Base-by-base conservation (phyloP, 2,113 vertebrate genomes). In the Phocoena sinus region DNA sequence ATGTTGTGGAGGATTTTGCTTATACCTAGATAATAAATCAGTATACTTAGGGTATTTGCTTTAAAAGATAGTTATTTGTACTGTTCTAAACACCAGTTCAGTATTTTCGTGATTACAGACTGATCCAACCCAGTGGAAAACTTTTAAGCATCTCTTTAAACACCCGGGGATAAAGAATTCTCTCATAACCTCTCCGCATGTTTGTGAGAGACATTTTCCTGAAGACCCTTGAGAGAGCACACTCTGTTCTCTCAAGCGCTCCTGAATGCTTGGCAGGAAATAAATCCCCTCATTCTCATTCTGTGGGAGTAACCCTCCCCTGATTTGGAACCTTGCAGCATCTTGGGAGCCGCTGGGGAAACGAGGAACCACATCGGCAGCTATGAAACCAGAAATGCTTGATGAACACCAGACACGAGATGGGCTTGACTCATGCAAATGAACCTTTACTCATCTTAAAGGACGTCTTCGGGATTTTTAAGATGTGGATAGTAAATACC, bases 301-400 rank as follows among this genome's bases (percentile, higher is more conserved):
- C 97, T 68, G 2, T 56, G 92, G 91, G 63, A 87, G 91, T 31
- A 33, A 12, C 82, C 44, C 86, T 95, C 93, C 87, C 38, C 94
- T 98, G 95, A 96, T 98, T 92, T 95, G 93, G 95, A 98, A 96
- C 90, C 96, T 62, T 93, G 63, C 74, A 36, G 44, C 44, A n/a
- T 94, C 97, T 94, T 81, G 25, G 76, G n/a, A 36, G 95, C 92
- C 98, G 44, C 97, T 60, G 94, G 97, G 97, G 98, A 98, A 98
- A 98, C 98, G 96, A 98, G 97, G 91, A 92, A 47, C 89, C 33
- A 1, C 88, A 36, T 93, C 95, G 73, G 58, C 97, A 38, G 76
- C 93, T 65, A 28, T 97, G 96, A 97, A 96, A 23, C 41, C 1
- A 0, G 86, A 44, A 50, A 84, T 53, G 83, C 87, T 89, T 96